A percentile compares a stretch with the other conserved stretches of the same genome.
phyloP scores from a whole-genome alignment of 2,888 invertebrate species.

The Agrotis ipsilon region DNA sequence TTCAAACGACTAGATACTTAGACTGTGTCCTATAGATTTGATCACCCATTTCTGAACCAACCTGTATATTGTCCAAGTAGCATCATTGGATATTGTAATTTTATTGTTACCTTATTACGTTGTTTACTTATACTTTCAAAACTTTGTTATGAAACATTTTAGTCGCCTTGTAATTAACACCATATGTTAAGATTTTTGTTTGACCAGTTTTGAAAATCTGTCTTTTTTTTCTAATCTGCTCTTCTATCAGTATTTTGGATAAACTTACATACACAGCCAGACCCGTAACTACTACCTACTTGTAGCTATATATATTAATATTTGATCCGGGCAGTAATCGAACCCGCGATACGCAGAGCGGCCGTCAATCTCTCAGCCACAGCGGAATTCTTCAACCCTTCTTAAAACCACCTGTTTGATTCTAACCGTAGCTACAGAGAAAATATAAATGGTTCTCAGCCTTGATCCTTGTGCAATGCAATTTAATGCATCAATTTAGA shows the following conservation, averaged over 20 bases:
- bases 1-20: too few relatives aligned
- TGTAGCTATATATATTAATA: too few relatives aligned
- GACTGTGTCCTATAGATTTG: neutral
- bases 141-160: constrained; percentile 2
- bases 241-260: neutral
- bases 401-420: neutral
- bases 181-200: neutral
- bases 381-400: too few relatives aligned
- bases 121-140: constrained; percentile 18
- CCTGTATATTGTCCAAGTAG: constrained; percentile 14
- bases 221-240: neutral
- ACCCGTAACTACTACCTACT: too few relatives aligned
- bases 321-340: too few relatives aligned
- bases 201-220: neutral
- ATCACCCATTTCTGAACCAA: constrained; percentile 3
- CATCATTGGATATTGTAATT: constrained; percentile 14
- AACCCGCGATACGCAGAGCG: too few relatives aligned
- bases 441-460: too few relatives aligned
- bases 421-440: too few relatives aligned
- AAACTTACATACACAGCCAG: too few relatives aligned
- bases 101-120: constrained; percentile 7
- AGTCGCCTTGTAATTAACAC: neutral
- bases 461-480: constrained; percentile 1
- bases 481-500: constrained; percentile 8
- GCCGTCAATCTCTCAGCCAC: too few relatives aligned